Conservation (phyloP, 1,140 invertebrate species). For the Cherax quadricarinatus region DNA sequence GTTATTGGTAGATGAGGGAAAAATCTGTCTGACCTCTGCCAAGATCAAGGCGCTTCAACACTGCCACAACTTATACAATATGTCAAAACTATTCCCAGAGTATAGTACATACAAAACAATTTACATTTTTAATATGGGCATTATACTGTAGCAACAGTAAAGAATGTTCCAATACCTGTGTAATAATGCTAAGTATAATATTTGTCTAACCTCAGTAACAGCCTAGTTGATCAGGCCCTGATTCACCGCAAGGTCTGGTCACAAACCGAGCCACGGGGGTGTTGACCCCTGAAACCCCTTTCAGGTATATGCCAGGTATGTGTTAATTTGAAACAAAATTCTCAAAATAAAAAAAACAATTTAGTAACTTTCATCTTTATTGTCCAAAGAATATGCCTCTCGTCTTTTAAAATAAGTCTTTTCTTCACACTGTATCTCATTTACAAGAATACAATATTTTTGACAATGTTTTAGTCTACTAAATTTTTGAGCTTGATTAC, state of each 20-base stretch:
- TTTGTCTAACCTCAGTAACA: background rate
- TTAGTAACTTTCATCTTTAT: background rate
- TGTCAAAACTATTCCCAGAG: constrained; percentile 7
- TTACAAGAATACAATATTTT: background rate
- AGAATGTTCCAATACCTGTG: background rate
- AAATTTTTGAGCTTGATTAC: background rate
- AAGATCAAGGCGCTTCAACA: constrained; percentile 8
- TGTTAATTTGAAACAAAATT: background rate
- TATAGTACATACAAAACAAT: constrained; percentile 1
- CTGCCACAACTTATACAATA: background rate
- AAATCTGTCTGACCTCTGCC: background rate
- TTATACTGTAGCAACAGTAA: background rate
- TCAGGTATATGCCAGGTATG: too few species aligned
- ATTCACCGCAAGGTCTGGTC: too few species aligned
- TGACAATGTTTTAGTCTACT: background rate
- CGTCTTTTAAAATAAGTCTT: background rate
- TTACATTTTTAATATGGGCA: background rate
- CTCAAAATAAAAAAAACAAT: background rate
- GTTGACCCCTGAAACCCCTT: too few species aligned
- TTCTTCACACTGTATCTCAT: background rate
- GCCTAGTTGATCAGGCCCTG: too few species aligned
- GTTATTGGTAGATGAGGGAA: background rate
- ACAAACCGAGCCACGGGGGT: too few species aligned
- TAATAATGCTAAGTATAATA: background rate
- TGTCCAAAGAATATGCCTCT: too few species aligned